Conservation (phyloP, 1,140 invertebrate genomes). For the Neodiprion fabricii region DNA sequence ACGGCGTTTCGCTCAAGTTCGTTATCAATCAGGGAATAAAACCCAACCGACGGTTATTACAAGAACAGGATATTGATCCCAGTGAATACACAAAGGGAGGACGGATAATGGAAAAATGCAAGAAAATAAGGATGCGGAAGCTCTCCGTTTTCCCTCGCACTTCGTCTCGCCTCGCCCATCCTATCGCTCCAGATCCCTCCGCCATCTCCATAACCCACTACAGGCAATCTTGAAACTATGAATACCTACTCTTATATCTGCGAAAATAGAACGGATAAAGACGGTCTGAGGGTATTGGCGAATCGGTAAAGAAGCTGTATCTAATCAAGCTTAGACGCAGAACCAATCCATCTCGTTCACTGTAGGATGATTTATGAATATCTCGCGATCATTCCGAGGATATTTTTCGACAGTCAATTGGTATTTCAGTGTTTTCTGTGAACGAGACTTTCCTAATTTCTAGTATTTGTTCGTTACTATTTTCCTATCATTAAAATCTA, state of each 20-base stretch:
- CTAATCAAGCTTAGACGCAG: neutral
- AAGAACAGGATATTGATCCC: slow-evolving; percentile 21
- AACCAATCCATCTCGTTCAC: neutral
- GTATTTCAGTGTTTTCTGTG: too few relatives aligned
- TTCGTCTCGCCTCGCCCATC: neutral
- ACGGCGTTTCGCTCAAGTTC: neutral
- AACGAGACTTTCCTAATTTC: too few relatives aligned
- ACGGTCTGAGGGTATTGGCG: neutral
- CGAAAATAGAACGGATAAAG: slow-evolving; percentile 4
- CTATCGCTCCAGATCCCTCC: neutral
- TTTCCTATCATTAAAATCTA: too few relatives aligned
- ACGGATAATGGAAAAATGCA: slow-evolving; percentile 10
- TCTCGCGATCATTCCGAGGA: too few relatives aligned
- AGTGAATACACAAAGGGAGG: slow-evolving; percentile 11
- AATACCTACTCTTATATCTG: neutral
- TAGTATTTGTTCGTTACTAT: too few relatives aligned
- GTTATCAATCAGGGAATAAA: neutral
- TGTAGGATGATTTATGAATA: too few relatives aligned
- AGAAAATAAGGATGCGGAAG: slow-evolving; percentile 11
- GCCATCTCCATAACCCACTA: neutral
- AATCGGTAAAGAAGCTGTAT: neutral
- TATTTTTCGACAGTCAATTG: too few relatives aligned
- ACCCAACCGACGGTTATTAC: neutral
- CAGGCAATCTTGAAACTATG: neutral
- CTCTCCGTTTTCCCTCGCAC: neutral